Percentiles rank a stretch among this genome's conserved stretches.
These are phyloP conservation scores for Nasonia oneida DNA, from an alignment of 2,888 invertebrate species.

Conservation along the genomic window DNA sequence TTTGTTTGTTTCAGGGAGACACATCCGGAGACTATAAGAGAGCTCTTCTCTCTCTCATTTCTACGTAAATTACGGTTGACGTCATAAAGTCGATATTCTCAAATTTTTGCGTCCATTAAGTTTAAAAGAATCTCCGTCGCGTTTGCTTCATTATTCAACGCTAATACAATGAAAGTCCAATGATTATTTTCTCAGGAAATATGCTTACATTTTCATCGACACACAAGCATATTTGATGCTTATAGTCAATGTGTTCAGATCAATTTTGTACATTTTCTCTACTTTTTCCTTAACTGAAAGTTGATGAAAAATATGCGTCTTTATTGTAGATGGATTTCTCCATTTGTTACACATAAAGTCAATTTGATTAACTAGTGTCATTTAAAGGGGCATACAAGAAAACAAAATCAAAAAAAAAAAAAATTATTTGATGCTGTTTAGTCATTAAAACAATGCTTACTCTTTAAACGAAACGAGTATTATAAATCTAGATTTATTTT, in stretches of 20 bases:
- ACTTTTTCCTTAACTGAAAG: slow-evolving; percentile 28
- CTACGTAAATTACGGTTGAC: slow-evolving; percentile 78
- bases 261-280: slow-evolving; percentile 42
- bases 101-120: slow-evolving; percentile 43
- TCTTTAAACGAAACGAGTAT: slow-evolving; percentile 34
- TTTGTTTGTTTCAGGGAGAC: slow-evolving; percentile 87
- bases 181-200: slow-evolving; percentile 56
- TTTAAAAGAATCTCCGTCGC: slow-evolving; percentile 49
- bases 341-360: slow-evolving; percentile 17
- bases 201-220: slow-evolving; percentile 40
- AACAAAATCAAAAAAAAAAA: not conserved
- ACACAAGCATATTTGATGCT: slow-evolving; percentile 48
- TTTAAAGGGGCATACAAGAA: slow-evolving; percentile 7
- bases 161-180: slow-evolving; percentile 52
- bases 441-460: slow-evolving; percentile 22
- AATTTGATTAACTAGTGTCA: slow-evolving; percentile 35
- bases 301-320: slow-evolving; percentile 33
- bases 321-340: slow-evolving; percentile 15
- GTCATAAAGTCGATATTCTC: slow-evolving; percentile 24
- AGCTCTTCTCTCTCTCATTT: slow-evolving; percentile 91
- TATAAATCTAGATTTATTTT: slow-evolving; percentile 53
- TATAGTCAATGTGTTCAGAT: slow-evolving; percentile 58
- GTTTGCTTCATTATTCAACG: slow-evolving; percentile 54
- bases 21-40: slow-evolving; percentile 96
- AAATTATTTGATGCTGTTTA: not conserved